Base-by-base conservation (phyloP, 2,797 vertebrate genomes). In the Cephalopachus bancanus region DNA sequence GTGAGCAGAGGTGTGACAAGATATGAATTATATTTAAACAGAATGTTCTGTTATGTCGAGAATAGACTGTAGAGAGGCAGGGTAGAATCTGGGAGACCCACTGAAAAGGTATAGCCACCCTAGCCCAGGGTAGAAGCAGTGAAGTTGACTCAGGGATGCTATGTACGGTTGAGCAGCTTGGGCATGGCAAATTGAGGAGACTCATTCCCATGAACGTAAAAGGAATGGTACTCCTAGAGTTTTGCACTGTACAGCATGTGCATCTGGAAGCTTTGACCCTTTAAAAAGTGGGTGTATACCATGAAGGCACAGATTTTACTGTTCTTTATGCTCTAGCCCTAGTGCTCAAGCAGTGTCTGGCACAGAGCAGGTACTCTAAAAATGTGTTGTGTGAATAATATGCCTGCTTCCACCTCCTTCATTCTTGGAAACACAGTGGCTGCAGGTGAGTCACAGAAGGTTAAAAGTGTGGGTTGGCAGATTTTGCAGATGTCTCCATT, bases 401-500 rank as follows among this genome's bases (percentile, higher is more conserved):
- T 1, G 12, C 22, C 67, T 64, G 11, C 11, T 87, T 84, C 62
- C 12, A 69, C 65, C 37, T 62, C 22, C 62, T 5, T 3, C 15
- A 0, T 88, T 83, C 90, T 84, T 37, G 91, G 91, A 94, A 79
- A 15, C 24, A 80, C 24, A 7, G 10, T 7, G 9, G 69, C 14
- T 16, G 26, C 17, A 57, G 78, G 79, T 78, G 71, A 91, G 33
- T 89, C 57, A 22, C 16, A 8, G 64, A 69, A 55, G 53, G 62
- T 72, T 78, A 19, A 53, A 53, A 9, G 20, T 44, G 7, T 49
- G 30, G 87, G 94, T 83, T 60, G 90, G 37, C 65, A 84, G 62
- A 72, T 64, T 51, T 83, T 62, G 60, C 65, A 95, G 94, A 83
- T 7, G 4, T 76, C 92, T 91, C 83, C 53, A 57, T 84, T 92